Percentiles rank a stretch among this genome's conserved stretches.
Evolutionary conservation across 1,140 invertebrate species (phyloP).

Genomic region (Tachypleus tridentatus): DNA sequence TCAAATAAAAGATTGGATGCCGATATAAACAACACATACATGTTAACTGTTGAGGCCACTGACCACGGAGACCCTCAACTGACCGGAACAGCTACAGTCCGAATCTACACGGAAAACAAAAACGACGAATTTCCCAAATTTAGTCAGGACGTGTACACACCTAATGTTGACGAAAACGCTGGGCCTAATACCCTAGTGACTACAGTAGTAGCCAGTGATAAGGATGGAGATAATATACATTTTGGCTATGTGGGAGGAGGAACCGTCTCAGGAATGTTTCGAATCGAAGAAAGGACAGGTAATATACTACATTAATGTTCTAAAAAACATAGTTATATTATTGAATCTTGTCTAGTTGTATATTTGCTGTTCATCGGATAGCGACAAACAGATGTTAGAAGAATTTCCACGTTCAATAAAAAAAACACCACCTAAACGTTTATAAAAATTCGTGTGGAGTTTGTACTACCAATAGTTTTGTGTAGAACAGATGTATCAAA

Average conservation of each 20-base stretch:
- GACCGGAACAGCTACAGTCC: constrained; percentile 78
- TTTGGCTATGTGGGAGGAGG: constrained; percentile 86
- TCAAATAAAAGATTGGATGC: constrained; percentile 88
- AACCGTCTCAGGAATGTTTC: constrained; percentile 78
- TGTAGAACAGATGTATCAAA: too few species aligned
- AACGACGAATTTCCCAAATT: constrained; percentile 94
- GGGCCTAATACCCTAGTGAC: constrained; percentile 86
- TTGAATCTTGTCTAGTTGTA: too few species aligned
- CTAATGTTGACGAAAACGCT: constrained; percentile 90
- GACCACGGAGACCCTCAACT: constrained; percentile 86
- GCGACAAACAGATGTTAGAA: too few species aligned
- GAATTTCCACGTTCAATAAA: too few species aligned
- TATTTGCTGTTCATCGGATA: too few species aligned
- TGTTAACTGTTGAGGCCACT: constrained; percentile 80
- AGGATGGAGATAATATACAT: constrained; percentile 86
- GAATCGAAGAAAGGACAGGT: constrained; percentile 85
- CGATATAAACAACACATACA: constrained; percentile 89
- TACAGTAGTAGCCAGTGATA: constrained; percentile 87
- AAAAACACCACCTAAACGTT: too few species aligned
- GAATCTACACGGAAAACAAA: constrained; percentile 90
- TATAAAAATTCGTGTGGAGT: too few species aligned
- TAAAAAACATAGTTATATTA: too few species aligned
- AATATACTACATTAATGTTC: not conserved
- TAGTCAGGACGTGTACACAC: constrained; percentile 89
- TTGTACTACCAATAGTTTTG: too few species aligned